These are phyloP conservation scores for Pampus argenteus DNA, from an alignment of 2,797 vertebrate genomes.

Conservation along the genomic window DNA sequence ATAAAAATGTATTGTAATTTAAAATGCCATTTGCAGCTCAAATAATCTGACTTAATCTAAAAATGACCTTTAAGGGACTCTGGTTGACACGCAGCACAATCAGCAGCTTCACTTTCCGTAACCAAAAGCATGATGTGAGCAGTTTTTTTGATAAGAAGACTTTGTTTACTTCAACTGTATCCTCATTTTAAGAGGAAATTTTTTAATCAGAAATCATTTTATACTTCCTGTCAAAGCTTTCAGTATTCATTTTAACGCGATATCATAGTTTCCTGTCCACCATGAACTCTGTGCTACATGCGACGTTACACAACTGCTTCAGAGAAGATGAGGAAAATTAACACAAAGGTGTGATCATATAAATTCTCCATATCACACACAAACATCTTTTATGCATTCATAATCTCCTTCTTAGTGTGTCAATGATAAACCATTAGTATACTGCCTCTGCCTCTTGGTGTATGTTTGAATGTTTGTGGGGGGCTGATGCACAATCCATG, in stretches of 20 bases:
- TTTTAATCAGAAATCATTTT: neutral
- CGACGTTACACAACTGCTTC: neutral
- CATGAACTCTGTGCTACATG: neutral
- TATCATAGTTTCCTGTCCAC: slow-evolving; percentile 20
- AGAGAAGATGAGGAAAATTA: neutral
- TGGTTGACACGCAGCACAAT: neutral
- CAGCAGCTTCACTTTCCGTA: neutral
- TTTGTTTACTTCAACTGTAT: neutral
- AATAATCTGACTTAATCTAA: neutral
- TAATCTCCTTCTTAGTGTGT: slow-evolving; percentile 14
- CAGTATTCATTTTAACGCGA: neutral
- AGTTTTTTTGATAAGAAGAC: neutral
- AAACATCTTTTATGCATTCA: slow-evolving; percentile 21
- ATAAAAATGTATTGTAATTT: neutral
- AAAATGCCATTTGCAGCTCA: neutral
- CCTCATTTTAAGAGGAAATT: neutral
- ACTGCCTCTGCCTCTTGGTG: slow-evolving; percentile 11
- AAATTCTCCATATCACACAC: slow-evolving; percentile 6
- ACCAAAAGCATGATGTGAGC: neutral
- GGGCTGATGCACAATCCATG: slow-evolving; percentile 49
- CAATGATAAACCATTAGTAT: slow-evolving; percentile 7
- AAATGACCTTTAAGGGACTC: neutral
- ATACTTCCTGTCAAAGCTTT: slow-evolving; percentile 3
- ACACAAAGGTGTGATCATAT: neutral
- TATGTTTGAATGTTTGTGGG: slow-evolving; percentile 17